Evolutionary conservation across 2,797 vertebrate species (phyloP), one percentile per base, ranked within the genome.

Genomic region (Sciurus vulgaris): DNA sequence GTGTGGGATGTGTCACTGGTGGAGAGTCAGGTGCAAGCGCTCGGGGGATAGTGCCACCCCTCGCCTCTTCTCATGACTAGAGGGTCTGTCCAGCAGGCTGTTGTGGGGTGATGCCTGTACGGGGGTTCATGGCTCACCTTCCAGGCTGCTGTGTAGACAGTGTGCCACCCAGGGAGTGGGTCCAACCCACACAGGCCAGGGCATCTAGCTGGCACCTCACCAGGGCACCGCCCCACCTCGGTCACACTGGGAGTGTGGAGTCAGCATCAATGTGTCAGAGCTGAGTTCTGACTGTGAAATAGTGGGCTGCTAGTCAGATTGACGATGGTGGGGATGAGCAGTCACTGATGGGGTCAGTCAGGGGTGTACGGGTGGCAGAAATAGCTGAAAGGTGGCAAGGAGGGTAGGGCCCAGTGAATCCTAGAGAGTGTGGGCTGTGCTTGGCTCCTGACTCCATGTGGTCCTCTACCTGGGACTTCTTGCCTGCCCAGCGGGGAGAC

Each of bases 151-250:
- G 18, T 82, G 20, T 41, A 54, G 74, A 74, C 15, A 20, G 44
- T 2, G 14, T 5, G 11, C 65, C 12, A 2, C 28, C 22, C 15
- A 6, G 15, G 47, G 65, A 38, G 4, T 1, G 2, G 3, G 35
- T 2, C 2, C 22, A 38, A 12, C 20, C 5, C 12, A 59, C 0
- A 1, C 9, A 3, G 0, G 0, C 6, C 1, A 6, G 35, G 56
- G 20, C 15, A 2, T 3, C 3, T 33, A 9, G 54, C n/a, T 0
- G 10, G 12, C 11, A 1, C 35, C 3, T n/a, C 47, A 15, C 11
- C 9, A 35, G 5, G 78, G n/a, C 30, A 2, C 5, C 2, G 4
- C 8, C 47, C 1, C 2, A 6, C 14, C 47, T 35, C 6, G 2
- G 69, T 1, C 35, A 4, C 28, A 2, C 41, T 1, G 7, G n/a